Evolutionary conservation across 2,888 invertebrate genomes (phyloP).

Genomic region (Nephrotoma appendiculata): DNA sequence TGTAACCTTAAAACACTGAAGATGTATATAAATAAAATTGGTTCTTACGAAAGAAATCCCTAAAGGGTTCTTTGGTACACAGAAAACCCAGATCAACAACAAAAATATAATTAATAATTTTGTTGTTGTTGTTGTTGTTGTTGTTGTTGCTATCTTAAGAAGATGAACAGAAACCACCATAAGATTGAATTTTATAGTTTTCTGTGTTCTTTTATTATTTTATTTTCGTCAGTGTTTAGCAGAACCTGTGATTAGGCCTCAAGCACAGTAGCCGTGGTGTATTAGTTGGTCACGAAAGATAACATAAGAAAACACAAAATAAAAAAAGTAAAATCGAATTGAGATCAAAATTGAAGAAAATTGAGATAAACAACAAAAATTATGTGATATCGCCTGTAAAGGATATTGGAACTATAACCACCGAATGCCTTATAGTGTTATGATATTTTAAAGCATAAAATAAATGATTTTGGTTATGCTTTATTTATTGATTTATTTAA

Average conservation of each 20-base stretch:
- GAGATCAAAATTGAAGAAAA: not conserved
- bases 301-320: not conserved
- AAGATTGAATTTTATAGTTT: not conserved
- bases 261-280: conserved; percentile 10
- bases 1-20: not conserved
- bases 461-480: not conserved
- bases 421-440: not conserved
- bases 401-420: not conserved
- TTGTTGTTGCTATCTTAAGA: not conserved
- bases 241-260: conserved; percentile 11
- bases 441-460: not conserved
- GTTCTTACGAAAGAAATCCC: not conserved
- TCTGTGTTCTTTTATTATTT: not conserved
- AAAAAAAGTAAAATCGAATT: not conserved
- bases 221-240: conserved; percentile 8
- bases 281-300: conserved; percentile 10
- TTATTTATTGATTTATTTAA: not conserved
- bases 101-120: not conserved
- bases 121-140: not conserved
- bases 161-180: not conserved
- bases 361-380: not conserved
- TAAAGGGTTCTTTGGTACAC: not conserved
- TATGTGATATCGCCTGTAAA: not conserved
- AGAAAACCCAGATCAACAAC: not conserved
- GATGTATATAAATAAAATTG: not conserved